phyloP scores from a whole-genome alignment of 2,888 invertebrate species.

The Ormyrus thymus region DNA sequence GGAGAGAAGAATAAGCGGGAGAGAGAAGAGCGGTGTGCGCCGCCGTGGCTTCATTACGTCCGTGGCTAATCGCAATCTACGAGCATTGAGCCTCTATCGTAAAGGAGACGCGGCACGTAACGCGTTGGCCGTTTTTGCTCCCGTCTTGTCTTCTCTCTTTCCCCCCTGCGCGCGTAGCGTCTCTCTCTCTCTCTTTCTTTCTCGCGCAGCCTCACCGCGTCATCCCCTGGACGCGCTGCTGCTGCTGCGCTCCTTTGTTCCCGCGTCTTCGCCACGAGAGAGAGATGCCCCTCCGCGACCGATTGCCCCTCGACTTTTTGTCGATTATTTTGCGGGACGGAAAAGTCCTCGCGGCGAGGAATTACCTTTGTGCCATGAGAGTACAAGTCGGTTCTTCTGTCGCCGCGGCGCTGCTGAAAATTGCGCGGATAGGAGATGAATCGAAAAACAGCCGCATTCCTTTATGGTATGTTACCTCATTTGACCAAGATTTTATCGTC shows the following conservation, averaged over 20 bases:
- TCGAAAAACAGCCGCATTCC: slow-evolving; percentile 33
- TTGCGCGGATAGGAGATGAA: slow-evolving; percentile 10
- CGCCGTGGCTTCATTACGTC: slow-evolving; percentile 72
- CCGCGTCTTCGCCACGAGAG: slow-evolving; percentile 41
- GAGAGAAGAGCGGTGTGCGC: slow-evolving; percentile 43
- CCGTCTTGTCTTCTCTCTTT: slow-evolving; percentile 48
- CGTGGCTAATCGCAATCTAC: slow-evolving; percentile 74
- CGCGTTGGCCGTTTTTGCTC: slow-evolving; percentile 67
- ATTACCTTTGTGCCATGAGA: not conserved
- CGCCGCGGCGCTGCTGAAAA: not conserved
- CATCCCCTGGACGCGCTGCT: slow-evolving; percentile 1
- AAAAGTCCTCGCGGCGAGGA: slow-evolving; percentile 60
- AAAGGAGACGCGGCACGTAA: slow-evolving; percentile 70
- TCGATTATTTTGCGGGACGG: slow-evolving; percentile 68
- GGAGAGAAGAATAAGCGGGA: slow-evolving; percentile 18
- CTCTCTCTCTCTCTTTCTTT: slow-evolving; percentile 40
- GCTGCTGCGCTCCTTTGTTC: slow-evolving; percentile 57
- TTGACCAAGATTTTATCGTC: slow-evolving; percentile 15
- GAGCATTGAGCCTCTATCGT: slow-evolving; percentile 69
- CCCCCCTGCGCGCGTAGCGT: slow-evolving; percentile 42
- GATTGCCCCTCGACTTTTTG: slow-evolving; percentile 65
- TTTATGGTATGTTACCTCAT: slow-evolving; percentile 35
- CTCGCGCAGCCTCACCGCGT: not conserved
- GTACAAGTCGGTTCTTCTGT: not conserved
- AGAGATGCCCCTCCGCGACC: slow-evolving; percentile 40